Evolutionary conservation across 2,113 vertebrate species (phyloP).

Genomic region (Mirounga angustirostris): DNA sequence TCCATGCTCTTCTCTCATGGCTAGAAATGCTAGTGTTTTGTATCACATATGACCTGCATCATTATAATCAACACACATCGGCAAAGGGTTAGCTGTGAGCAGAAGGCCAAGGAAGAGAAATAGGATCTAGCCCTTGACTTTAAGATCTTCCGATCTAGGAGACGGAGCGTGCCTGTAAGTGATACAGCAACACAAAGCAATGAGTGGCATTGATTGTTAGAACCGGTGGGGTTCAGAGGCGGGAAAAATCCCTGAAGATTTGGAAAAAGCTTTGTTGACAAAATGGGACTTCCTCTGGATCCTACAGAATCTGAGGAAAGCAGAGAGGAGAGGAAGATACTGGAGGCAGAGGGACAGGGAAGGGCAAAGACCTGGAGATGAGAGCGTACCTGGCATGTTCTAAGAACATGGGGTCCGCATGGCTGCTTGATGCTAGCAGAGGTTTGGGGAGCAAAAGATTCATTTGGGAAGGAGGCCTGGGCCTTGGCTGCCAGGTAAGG

Average conservation of each 20-base stretch:
- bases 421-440: background rate
- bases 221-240: background rate
- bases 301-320: background rate
- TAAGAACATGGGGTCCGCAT: background rate
- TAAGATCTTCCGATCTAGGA: conserved; percentile 3
- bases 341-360: background rate
- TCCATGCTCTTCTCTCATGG: background rate
- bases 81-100: background rate
- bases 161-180: background rate
- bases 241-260: background rate
- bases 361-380: background rate
- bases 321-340: background rate
- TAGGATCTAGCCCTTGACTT: background rate
- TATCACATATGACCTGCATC: background rate
- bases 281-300: conserved; percentile 5
- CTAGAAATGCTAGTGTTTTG: conserved; percentile 13
- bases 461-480: background rate
- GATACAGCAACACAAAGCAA: background rate
- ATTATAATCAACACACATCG: conserved; percentile 9
- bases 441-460: background rate
- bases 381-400: background rate
- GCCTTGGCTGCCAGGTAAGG: background rate
- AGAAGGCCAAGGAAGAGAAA: background rate
- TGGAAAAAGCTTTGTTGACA: background rate
- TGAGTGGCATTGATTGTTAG: background rate